phyloP scores from a whole-genome alignment of 2,797 vertebrate species.

The Acanthiza pusilla region DNA sequence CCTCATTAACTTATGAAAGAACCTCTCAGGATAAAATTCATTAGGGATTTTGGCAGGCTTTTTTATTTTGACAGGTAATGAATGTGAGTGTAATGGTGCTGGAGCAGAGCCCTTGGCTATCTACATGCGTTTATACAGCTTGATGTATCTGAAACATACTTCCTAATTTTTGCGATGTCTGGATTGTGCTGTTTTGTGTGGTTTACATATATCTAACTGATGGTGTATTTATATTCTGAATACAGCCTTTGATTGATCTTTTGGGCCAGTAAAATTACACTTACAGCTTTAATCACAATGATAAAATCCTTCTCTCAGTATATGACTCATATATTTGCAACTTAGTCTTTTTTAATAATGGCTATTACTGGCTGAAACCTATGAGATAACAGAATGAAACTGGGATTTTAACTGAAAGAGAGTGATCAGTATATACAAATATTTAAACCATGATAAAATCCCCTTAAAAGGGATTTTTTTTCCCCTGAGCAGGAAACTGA shows the following conservation, averaged over 20 bases:
- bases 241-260: neutral
- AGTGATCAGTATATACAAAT: neutral
- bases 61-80: neutral
- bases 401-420: neutral
- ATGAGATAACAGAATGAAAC: neutral
- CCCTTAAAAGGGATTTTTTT: neutral
- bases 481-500: fast-evolving
- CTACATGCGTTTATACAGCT: neutral
- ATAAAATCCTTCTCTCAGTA: neutral
- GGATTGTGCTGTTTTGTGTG: neutral
- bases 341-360: neutral
- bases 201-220: neutral
- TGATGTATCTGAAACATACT: neutral
- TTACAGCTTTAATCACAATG: neutral
- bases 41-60: neutral
- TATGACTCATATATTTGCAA: neutral
- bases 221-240: neutral
- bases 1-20: neutral
- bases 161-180: neutral
- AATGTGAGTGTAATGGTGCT: neutral
- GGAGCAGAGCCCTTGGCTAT: neutral
- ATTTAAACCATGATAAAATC: neutral
- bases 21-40: neutral
- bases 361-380: neutral
- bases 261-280: neutral